Evolutionary conservation across 2,113 vertebrate genomes (phyloP).

Genomic region (Aegithalos caudatus): DNA sequence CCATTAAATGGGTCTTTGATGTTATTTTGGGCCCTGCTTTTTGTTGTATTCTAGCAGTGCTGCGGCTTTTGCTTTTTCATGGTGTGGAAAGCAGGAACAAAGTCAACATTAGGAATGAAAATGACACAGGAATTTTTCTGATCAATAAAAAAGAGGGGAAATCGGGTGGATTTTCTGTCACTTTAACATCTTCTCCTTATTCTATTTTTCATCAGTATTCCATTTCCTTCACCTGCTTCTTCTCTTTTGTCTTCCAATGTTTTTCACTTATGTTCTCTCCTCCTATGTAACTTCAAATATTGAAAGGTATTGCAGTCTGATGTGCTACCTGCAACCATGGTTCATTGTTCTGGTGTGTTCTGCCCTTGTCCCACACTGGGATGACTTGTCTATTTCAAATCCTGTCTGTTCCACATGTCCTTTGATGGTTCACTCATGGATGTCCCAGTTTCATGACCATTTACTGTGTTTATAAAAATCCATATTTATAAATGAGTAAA

Average conservation of each 20-base stretch:
- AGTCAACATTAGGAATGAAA: neutral
- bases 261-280: neutral
- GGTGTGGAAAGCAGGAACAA: neutral
- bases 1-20: neutral
- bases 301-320: neutral
- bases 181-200: neutral
- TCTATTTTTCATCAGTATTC: neutral
- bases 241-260: neutral
- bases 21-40: neutral
- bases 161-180: neutral
- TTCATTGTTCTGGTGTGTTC: neutral
- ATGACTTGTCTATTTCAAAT: neutral
- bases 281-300: neutral
- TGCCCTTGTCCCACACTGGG: neutral
- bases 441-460: neutral
- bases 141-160: neutral
- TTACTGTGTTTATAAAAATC: neutral
- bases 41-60: neutral
- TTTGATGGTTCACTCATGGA: neutral
- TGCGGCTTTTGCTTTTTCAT: neutral
- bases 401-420: neutral
- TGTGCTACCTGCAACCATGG: fast-evolving
- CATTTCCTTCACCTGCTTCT: neutral
- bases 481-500: neutral
- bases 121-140: neutral